These are phyloP conservation scores for Thamnophis elegans DNA, from an alignment of 2,797 vertebrate genomes.

Conservation along the genomic window DNA sequence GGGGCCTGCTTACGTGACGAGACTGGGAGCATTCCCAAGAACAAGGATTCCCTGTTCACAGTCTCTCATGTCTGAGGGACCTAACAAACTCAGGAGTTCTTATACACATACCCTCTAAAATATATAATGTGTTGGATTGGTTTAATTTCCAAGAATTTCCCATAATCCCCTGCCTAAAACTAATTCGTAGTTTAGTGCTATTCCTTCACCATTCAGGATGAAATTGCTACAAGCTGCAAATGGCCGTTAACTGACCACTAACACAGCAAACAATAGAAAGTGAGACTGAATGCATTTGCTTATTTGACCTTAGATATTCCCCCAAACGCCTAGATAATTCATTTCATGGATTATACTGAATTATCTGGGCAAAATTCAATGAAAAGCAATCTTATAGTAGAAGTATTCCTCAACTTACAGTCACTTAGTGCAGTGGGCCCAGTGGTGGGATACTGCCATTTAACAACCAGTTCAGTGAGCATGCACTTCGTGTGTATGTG, in stretches of 20 bases:
- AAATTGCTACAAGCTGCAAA: background rate
- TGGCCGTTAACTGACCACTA: background rate
- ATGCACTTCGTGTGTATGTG: no score
- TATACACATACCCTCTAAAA: background rate
- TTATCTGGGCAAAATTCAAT: background rate
- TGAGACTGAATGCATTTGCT: background rate
- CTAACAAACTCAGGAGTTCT: background rate
- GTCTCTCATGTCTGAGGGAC: slow-evolving; percentile 14
- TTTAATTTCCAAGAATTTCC: background rate
- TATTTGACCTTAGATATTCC: background rate
- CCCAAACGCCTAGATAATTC: background rate
- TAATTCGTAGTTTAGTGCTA: background rate
- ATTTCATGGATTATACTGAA: background rate
- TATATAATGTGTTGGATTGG: fast-evolving
- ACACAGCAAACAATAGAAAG: background rate
- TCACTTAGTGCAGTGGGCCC: background rate
- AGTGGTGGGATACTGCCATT: no score
- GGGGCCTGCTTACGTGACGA: slow-evolving; percentile 41
- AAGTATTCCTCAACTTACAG: background rate
- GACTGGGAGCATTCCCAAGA: slow-evolving; percentile 48
- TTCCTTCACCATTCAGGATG: background rate
- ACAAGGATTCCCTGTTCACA: slow-evolving; percentile 70
- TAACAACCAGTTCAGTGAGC: no score
- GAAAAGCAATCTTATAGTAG: background rate
- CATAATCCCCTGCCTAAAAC: background rate